Percentiles rank a stretch among this genome's conserved stretches.
These are phyloP conservation scores for Furnarius figulus DNA, from an alignment of 2,113 vertebrate species.

Conservation along the genomic window DNA sequence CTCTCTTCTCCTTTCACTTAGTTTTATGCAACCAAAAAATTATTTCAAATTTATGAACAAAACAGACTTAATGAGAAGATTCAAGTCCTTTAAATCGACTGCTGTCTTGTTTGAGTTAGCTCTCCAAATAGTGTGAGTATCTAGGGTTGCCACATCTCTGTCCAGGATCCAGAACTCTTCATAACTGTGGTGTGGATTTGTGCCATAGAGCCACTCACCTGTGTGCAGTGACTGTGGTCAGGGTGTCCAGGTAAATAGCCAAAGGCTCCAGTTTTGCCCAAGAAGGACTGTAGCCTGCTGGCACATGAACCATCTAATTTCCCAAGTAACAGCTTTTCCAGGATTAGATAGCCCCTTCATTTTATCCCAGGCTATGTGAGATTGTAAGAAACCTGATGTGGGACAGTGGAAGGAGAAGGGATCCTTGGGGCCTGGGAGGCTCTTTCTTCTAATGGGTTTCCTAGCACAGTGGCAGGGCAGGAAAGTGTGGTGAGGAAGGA, in stretches of 20 bases:
- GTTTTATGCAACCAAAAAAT: not conserved
- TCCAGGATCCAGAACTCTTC: not conserved
- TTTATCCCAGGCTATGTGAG: not conserved
- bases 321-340: not conserved
- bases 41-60: not conserved
- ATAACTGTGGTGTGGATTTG: not conserved
- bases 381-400: not conserved
- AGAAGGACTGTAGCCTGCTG: not conserved
- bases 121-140: not conserved
- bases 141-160: not conserved
- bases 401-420: not conserved
- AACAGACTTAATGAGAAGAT: not conserved
- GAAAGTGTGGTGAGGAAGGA: fast-evolving
- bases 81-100: not conserved
- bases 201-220: not conserved
- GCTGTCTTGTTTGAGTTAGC: not conserved
- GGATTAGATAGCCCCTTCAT: not conserved
- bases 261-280: not conserved
- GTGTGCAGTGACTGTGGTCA: not conserved
- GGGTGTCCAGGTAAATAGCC: not conserved
- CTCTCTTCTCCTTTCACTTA: not conserved
- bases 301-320: not conserved
- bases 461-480: not conserved
- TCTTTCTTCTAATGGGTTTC: not conserved
- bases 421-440: not conserved